Evolutionary conservation across 2,113 vertebrate species (phyloP), one percentile per base, ranked within the genome.

Genomic region (Clarias magur): DNA sequence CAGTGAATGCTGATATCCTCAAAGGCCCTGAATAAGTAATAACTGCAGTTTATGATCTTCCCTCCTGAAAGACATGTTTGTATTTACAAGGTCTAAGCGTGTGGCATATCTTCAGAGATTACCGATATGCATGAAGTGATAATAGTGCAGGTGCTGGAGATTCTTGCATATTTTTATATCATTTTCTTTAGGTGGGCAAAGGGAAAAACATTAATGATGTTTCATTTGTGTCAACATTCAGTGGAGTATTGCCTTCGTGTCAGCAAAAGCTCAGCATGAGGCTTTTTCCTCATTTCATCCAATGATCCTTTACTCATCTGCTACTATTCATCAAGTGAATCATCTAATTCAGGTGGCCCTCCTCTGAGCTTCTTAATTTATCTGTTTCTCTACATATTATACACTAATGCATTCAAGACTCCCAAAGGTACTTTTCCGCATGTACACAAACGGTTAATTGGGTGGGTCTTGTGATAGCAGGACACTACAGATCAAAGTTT

Each of bases 1-100:
- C 87, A 72, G 68, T 87, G 53, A 79, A 76, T n/a, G 63, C 85
- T 86, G 53, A 89, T 83, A 89, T 60, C 60, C 65, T 76, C 2
- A 85, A 76, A 60, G 82, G 15, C 38, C 60, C 72, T 78, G n/a
- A 84, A 81, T 81, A 86, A 87, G 83, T 54, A 79, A 23, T 88
- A 53, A 87, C 9, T 85, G 38, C 38, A 54, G 81, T 83, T 88
- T 76, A 68, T 83, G 54, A 87, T 89, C 73, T 79, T 54, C 30
- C 38, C 72, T 59, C 12, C 57, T 63, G 16, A 83, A 76, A 87
- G 30, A 85, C 48, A 38, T 85, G 62, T 85, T 83, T 89, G 80
- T 83, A 53, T 82, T 85, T 88, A 85, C 80, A 80, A 72, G 86
- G 70, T 73, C 53, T 80, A 68, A 59, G 27, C 30, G 11, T 27